Evolutionary conservation across 2,888 invertebrate species (phyloP), one percentile per base, ranked within the genome.

Genomic region (Trichogramma dendrolimi): DNA sequence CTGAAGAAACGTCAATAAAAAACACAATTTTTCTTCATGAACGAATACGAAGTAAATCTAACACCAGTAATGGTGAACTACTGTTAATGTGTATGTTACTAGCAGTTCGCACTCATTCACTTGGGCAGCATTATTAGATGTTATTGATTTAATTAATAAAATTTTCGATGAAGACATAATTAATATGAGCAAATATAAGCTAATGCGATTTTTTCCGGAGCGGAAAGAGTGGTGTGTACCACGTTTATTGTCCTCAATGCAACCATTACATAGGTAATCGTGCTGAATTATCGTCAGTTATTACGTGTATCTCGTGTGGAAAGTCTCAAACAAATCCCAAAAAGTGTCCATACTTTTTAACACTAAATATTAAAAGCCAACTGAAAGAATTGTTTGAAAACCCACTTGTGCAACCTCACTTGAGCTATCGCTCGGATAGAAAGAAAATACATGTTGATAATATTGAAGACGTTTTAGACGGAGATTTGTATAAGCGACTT

Each of bases 401-500:
- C 50, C 27, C 43, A 1, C 8, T 14, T 4, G 40, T 58, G 6
- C 43, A 46, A 52, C 11, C 52, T 14, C 52, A 52, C 46, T 46
- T 58, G n/a, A 38, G 46, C 2, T 52, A 52, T 39, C 51, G 14
- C 44, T 7, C 4, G 6, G 10, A 27, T 50, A 44, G 52, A 8
- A 6, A 40, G n/a, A 58, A 58, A 51, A 27, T 38, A 47, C 7
- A 58, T 54, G n/a, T 50, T 2, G 42, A 52, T 8, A 58, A 57
- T 39, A 55, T 61, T 44, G 64, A 64, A 61, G 64, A 64, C 52
- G 52, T 61, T 50, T 55, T 43, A 6, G 58, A 64, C 52, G 64
- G 61, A 7, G 27, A 48, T 6, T 27, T 64, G 41, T 61, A 64
- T 44, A 61, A 64, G 43, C 8, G 52, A 43, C 39, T 61, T 5